These are phyloP conservation scores for Trimorus sp. DNA, from an alignment of 2,888 invertebrate species.

Conservation along the genomic window DNA sequence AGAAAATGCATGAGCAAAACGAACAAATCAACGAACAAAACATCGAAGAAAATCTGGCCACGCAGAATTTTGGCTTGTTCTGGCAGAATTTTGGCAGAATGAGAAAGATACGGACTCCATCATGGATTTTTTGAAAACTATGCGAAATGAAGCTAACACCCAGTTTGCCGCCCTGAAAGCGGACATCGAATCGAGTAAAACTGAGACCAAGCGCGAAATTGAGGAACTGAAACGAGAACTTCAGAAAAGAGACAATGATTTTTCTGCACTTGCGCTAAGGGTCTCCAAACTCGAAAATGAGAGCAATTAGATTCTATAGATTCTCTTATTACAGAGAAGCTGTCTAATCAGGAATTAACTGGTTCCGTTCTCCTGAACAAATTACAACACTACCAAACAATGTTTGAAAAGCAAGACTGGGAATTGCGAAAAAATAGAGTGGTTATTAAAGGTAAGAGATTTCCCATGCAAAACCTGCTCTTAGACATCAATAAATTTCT, in stretches of 20 bases:
- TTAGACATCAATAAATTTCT: neutral
- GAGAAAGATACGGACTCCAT: neutral
- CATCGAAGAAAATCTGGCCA: no score
- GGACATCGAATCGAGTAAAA: neutral
- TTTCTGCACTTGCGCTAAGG: no score
- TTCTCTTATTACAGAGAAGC: no score
- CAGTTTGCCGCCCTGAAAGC: conserved; percentile 4
- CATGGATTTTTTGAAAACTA: neutral
- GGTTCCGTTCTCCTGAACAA: neutral
- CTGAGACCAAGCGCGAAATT: conserved; percentile 1
- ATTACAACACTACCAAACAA: neutral
- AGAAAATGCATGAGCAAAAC: no score
- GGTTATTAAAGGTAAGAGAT: conserved; percentile 1
- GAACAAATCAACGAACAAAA: no score
- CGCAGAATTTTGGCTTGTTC: no score
- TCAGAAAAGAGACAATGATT: no score
- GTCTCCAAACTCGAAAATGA: no score
- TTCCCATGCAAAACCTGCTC: neutral
- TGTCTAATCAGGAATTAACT: no score
- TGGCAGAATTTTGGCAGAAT: no score
- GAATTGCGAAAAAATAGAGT: neutral
- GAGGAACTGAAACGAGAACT: conserved; percentile 1
- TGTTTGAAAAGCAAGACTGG: conserved; percentile 8
- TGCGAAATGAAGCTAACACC: neutral
- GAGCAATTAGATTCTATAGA: no score